A percentile compares a stretch with the other conserved stretches of the same genome.
Conservation (phyloP, 1,140 invertebrate species). For the Venustaconcha ellipsiformis region DNA sequence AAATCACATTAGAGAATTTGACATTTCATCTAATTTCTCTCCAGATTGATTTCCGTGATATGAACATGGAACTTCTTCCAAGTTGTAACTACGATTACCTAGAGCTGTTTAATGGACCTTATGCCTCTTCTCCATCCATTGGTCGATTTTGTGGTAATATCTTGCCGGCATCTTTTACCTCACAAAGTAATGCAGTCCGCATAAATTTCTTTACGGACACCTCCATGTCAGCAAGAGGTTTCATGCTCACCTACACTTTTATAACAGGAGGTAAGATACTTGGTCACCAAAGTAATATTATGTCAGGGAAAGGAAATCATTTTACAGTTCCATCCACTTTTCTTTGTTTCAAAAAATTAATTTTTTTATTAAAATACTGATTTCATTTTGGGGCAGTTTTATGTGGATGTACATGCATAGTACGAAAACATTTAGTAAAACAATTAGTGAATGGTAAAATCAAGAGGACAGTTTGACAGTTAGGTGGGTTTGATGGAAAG, state of each 20-base stretch:
- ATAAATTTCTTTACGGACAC: slow-evolving; percentile 90
- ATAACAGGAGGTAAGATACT: slow-evolving; percentile 43
- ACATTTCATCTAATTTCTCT: slow-evolving; percentile 9
- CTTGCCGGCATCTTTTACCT: slow-evolving; percentile 81
- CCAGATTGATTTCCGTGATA: slow-evolving; percentile 91
- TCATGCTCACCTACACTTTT: slow-evolving; percentile 65
- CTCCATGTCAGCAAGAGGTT: slow-evolving; percentile 77
- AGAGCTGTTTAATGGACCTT: slow-evolving; percentile 89
- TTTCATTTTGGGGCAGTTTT: too few species aligned
- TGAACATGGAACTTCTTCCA: slow-evolving; percentile 93
- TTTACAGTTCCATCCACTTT: too few species aligned
- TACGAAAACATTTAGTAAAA: too few species aligned
- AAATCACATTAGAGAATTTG: too few species aligned
- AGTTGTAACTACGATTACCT: slow-evolving; percentile 95
- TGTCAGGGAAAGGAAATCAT: too few species aligned
- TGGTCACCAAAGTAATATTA: not conserved
- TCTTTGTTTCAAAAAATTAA: too few species aligned
- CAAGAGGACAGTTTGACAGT: too few species aligned
- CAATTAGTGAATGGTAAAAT: too few species aligned
- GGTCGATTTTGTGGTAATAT: slow-evolving; percentile 85
- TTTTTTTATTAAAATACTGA: too few species aligned
- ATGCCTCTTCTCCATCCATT: slow-evolving; percentile 63
- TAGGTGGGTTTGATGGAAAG: too few species aligned
- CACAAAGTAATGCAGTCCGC: slow-evolving; percentile 87
- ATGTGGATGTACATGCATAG: too few species aligned